Conservation (phyloP, 2,888 invertebrate genomes). For the Callyntrura sp. region DNA sequence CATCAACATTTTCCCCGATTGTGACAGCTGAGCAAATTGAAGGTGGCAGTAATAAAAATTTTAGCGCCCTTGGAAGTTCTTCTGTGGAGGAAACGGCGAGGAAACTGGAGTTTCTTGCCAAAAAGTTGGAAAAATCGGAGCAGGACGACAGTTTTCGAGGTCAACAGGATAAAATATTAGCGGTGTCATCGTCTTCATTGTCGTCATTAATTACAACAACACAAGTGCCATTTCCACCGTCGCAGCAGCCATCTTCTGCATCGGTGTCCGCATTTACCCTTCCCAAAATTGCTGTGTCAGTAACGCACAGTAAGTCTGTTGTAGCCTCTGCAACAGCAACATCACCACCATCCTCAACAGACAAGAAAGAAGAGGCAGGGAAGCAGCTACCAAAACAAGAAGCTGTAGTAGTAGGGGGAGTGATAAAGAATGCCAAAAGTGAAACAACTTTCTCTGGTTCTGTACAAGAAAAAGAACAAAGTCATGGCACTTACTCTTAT, state of each 20-base stretch:
- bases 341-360: not conserved
- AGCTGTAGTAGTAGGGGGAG: constrained; percentile 13
- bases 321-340: constrained; percentile 5
- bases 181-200: constrained; percentile 32
- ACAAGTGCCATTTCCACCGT: constrained; percentile 46
- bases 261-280: constrained; percentile 12
- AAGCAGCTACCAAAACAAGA: constrained; percentile 6
- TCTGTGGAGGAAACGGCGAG: constrained; percentile 55
- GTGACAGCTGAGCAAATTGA: not conserved
- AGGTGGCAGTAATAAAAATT: not conserved
- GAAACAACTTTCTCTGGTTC: constrained; percentile 34
- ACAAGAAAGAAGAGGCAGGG: not conserved
- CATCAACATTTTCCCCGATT: not conserved
- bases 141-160: constrained; percentile 30
- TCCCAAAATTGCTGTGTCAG: constrained; percentile 75
- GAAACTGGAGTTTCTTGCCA: constrained; percentile 57
- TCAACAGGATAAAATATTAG: constrained; percentile 47
- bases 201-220: constrained; percentile 56
- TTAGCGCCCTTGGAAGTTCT: not conserved
- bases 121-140: constrained; percentile 62
- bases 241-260: not conserved
- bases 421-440: constrained; percentile 56
- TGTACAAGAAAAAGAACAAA: constrained; percentile 37
- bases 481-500: constrained; percentile 47
- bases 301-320: constrained; percentile 68